Evolutionary conservation across 2,888 invertebrate genomes (phyloP).

Genomic region (Sinodicranocentrus sp.): DNA sequence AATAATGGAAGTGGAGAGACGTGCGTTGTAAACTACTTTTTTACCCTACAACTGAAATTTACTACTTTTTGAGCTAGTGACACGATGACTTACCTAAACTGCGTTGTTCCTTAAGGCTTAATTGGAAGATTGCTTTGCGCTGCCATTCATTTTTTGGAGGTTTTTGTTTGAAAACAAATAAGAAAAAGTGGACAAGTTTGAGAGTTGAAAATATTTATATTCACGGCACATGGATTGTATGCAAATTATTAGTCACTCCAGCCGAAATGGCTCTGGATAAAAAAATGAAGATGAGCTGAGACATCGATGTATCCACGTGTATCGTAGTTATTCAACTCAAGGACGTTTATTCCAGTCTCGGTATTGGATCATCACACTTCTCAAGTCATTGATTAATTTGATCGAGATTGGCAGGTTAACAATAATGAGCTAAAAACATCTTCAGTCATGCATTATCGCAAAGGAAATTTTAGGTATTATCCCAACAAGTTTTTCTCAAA

Average conservation of each 20-base stretch:
- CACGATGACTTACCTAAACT: background rate
- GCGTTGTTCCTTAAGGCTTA: background rate
- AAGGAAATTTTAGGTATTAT: background rate
- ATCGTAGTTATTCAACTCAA: too few relatives aligned
- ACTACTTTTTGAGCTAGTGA: background rate
- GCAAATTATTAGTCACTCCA: background rate
- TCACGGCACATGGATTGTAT: background rate
- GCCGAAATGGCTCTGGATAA: background rate
- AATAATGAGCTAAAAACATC: background rate
- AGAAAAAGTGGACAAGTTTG: background rate
- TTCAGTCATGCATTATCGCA: background rate
- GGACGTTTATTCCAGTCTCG: background rate
- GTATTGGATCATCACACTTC: background rate
- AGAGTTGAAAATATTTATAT: background rate
- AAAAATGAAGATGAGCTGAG: background rate
- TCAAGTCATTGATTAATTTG: conserved; percentile 11
- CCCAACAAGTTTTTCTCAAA: background rate
- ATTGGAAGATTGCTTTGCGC: background rate
- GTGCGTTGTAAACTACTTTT: background rate
- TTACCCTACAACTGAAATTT: background rate
- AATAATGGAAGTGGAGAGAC: background rate
- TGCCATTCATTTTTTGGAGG: background rate
- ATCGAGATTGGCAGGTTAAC: background rate
- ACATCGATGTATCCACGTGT: background rate
- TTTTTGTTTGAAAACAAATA: background rate